Percentiles rank a stretch among this genome's conserved stretches.
Conservation (phyloP, 2,113 vertebrate species). For the Mellivora capensis region DNA sequence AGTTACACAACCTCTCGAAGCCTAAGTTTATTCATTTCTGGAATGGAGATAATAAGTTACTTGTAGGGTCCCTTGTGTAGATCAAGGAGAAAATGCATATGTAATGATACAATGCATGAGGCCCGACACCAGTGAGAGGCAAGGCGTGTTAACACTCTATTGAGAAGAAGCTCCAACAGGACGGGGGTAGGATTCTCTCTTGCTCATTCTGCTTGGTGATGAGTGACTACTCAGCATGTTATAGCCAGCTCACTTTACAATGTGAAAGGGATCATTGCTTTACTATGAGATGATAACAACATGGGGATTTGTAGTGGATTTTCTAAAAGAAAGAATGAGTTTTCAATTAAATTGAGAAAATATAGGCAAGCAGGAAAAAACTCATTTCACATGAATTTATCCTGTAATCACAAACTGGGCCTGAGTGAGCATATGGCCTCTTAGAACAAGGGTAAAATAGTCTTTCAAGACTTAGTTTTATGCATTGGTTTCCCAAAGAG, state of each 20-base stretch:
- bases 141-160: neutral
- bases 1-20: neutral
- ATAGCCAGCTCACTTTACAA: neutral
- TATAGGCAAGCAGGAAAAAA: neutral
- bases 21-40: neutral
- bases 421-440: neutral
- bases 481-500: neutral
- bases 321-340: neutral
- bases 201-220: neutral
- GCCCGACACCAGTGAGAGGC: neutral
- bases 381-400: neutral
- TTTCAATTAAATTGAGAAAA: conserved; percentile 25
- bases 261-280: neutral
- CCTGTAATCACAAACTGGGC: neutral
- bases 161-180: neutral
- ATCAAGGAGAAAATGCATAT: neutral
- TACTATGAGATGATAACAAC: neutral
- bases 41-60: neutral
- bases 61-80: neutral
- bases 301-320: neutral
- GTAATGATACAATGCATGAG: neutral
- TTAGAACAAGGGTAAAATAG: neutral
- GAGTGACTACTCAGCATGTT: neutral
- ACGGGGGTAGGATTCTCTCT: neutral
- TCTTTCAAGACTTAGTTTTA: neutral